These are phyloP conservation scores for Phenganax marumi DNA, from an alignment of 92 coral and sea anemone species.

Conservation along the genomic window DNA sequence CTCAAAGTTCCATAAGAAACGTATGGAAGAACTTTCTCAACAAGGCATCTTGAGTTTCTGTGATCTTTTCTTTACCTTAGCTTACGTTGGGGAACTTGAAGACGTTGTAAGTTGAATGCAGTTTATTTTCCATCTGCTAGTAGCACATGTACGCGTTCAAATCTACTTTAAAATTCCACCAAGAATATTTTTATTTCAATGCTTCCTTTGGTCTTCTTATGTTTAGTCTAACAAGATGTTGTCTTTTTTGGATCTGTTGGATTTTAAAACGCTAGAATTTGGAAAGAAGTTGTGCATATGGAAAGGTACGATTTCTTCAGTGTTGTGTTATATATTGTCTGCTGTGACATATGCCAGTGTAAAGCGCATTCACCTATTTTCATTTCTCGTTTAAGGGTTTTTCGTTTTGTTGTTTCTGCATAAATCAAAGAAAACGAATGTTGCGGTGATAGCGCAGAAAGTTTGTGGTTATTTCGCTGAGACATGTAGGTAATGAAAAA, in stretches of 20 bases:
- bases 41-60: conserved; percentile 81
- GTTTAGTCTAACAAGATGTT: conserved; percentile 90
- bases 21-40: conserved; percentile 88
- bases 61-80: conserved; percentile 79
- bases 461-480: conserved; percentile 62
- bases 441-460: conserved; percentile 72
- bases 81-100: conserved; percentile 89
- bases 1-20: conserved; percentile 92
- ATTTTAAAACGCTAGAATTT: conserved; percentile 63
- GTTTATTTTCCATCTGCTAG: neutral
- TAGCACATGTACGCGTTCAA: too few species aligned
- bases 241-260: conserved; percentile 84
- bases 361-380: neutral
- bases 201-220: neutral
- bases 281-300: conserved; percentile 61
- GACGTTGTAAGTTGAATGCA: conserved; percentile 74
- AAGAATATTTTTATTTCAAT: neutral
- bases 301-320: conserved; percentile 63
- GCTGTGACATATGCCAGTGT: neutral
- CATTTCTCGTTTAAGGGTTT: conserved; percentile 50
- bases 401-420: conserved; percentile 78
- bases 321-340: neutral
- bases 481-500: conserved; percentile 29
- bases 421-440: conserved; percentile 69
- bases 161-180: too few species aligned